Conservation (phyloP, 2,113 vertebrate species). For the Nesoenas mayeri region DNA sequence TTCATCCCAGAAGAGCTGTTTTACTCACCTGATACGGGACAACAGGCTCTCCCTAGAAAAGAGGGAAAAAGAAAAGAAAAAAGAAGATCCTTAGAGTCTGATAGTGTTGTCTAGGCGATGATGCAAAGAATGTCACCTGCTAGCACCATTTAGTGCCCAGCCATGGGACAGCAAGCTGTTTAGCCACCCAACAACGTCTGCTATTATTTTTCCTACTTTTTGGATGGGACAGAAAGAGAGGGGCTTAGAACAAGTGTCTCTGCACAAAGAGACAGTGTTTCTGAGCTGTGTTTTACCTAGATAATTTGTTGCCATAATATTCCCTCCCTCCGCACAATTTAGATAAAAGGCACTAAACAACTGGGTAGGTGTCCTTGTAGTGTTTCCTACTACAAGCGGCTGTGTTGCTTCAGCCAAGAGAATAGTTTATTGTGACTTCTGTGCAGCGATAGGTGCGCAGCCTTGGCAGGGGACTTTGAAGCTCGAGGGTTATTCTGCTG, state of each 20-base stretch:
- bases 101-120: background rate
- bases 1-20: background rate
- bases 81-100: background rate
- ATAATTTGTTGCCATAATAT: background rate
- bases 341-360: background rate
- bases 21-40: conserved; percentile 26
- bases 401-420: background rate
- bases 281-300: background rate
- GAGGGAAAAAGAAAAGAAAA: background rate
- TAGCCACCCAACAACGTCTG: background rate
- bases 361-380: background rate
- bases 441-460: background rate
- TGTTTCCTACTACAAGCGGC: background rate
- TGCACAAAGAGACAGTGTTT: background rate
- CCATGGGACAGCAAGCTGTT: background rate
- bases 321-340: background rate
- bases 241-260: background rate
- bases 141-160: background rate
- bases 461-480: background rate
- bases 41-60: conserved; percentile 1
- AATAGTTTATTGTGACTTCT: background rate
- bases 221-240: background rate
- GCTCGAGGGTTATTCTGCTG: background rate
- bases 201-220: background rate
- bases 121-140: background rate